Base-by-base conservation (phyloP, 2,113 vertebrate species). In the Gadus chalcogrammus region DNA sequence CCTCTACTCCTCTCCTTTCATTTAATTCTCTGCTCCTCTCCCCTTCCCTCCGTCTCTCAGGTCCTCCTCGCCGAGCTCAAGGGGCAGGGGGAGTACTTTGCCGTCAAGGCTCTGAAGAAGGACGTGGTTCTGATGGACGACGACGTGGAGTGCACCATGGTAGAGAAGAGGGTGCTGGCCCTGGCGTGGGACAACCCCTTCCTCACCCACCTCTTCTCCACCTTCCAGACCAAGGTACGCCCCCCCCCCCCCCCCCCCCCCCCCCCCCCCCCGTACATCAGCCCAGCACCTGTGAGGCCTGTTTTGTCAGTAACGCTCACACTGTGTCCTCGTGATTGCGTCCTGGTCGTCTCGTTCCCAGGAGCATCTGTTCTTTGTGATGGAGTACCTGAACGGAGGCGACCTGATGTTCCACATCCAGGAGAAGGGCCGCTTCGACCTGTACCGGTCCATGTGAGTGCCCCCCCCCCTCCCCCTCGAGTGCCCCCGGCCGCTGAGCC, bases 391-490 rank as follows among this genome's bases (percentile, higher is more conserved):
- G 83, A 99, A 96, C 0, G 97, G 97, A 24, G 97, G 97, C 56
- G 97, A 99, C 75, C 85, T 99, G 78, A 99, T 99, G 97, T 99
- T 95, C 87, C 97, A 99, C 80, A 99, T 99, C 87, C 97, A 99
- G 62, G 97, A 99, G 85, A 99, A 98, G 84, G 97, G 97, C 3
- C 95, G 97, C 11, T 99, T 99, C 20, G 97, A 99, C 74, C 94
- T 97, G 58, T 93, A 87, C 92, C 93, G 97, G 77, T 88, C 95
- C 78, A 98, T 85, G 97, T 99, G 82, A 88, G 96, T 91, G 60
- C 38, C 42, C 58, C 53, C 52, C 52, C 53, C 53, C 7, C 52
- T 16, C 20, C 9, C 52, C 9, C 52, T 53, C 52, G 52, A 8
- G 15, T 53, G 3, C 52, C 15, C 15, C 8, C 55, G 55, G 38